Conservation (phyloP, 2,113 vertebrate species). For the Acrocephalus arundinaceus region DNA sequence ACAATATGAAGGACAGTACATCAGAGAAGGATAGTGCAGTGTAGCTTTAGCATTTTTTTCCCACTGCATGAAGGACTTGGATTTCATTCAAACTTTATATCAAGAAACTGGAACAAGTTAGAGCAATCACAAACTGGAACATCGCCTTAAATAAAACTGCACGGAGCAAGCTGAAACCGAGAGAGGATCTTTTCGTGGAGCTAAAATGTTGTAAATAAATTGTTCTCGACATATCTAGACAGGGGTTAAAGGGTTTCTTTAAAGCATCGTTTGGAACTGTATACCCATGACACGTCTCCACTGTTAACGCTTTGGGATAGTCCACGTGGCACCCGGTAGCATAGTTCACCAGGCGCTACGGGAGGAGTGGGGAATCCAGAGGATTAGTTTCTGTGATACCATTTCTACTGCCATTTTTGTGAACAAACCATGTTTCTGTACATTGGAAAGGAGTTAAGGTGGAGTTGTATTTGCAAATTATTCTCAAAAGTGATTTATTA, state of each 20-base stretch:
- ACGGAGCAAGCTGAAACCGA: slow-evolving; percentile 84
- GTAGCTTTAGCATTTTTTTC: slow-evolving; percentile 76
- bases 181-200: slow-evolving; percentile 83
- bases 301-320: slow-evolving; percentile 64
- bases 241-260: slow-evolving; percentile 84
- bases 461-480: slow-evolving; percentile 69
- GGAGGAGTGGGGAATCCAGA: slow-evolving; percentile 67
- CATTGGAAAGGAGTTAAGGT: slow-evolving; percentile 70
- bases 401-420: slow-evolving; percentile 80
- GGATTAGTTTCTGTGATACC: slow-evolving; percentile 74
- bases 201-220: slow-evolving; percentile 91
- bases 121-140: slow-evolving; percentile 88
- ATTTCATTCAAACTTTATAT: slow-evolving; percentile 83
- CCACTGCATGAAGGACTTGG: slow-evolving; percentile 86
- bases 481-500: slow-evolving; percentile 66
- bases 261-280: slow-evolving; percentile 71
- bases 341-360: slow-evolving; percentile 53
- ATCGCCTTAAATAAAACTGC: slow-evolving; percentile 96
- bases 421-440: slow-evolving; percentile 77
- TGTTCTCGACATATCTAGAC: slow-evolving; percentile 84
- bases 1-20: slow-evolving; percentile 75
- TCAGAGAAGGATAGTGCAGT: slow-evolving; percentile 75
- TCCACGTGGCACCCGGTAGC: slow-evolving; percentile 60
- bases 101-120: slow-evolving; percentile 78
- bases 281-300: slow-evolving; percentile 70